Percentiles rank a stretch among this genome's conserved stretches.
Conservation (phyloP, 2,797 vertebrate species). For the Pelobates cultripes region DNA sequence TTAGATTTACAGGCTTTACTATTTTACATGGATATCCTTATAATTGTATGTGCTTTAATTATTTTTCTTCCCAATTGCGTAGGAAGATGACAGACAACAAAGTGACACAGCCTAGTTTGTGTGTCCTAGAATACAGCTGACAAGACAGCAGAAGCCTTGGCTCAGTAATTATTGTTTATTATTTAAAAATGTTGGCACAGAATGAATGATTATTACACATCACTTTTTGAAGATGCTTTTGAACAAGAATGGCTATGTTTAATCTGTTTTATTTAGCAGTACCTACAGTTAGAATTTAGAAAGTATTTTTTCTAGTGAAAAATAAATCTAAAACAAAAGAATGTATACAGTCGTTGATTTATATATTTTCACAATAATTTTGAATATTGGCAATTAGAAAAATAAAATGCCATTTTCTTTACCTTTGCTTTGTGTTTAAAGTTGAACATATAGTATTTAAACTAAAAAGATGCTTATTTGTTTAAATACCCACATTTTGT, state of each 20-base stretch:
- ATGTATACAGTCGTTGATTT: no score
- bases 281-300: not conserved
- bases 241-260: not conserved
- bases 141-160: conserved; percentile 20
- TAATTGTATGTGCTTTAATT: not conserved
- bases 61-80: not conserved
- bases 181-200: conserved; percentile 14
- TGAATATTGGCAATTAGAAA: no score
- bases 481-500: no score
- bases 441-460: no score
- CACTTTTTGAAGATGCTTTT: not conserved
- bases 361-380: no score
- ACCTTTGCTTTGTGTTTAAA: no score
- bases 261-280: not conserved
- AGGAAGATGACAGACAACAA: conserved; percentile 15
- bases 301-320: not conserved
- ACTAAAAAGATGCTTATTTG: no score
- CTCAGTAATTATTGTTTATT: conserved; percentile 7
- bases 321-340: no score
- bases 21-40: no score
- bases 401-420: no score
- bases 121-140: conserved; percentile 5
- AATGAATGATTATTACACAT: not conserved
- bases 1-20: no score
- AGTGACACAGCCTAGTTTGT: conserved; percentile 19